phyloP scores from a whole-genome alignment of 2,113 vertebrate species.

The Thunnus maccoyii region DNA sequence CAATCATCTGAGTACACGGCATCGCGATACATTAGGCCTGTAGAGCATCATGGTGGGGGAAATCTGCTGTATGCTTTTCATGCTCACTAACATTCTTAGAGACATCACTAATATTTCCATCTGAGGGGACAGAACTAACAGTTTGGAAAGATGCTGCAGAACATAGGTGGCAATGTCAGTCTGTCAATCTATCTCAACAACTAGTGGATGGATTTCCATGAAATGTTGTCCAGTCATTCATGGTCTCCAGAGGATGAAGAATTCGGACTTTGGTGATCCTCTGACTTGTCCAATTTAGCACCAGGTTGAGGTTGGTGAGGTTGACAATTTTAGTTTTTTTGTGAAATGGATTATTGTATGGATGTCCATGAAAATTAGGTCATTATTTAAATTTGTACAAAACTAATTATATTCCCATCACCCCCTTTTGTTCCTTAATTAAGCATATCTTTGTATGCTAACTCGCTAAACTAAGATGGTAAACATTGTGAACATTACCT shows the following conservation, averaged over 20 bases:
- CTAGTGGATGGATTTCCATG: background rate
- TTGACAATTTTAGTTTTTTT: too few species aligned
- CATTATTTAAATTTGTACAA: too few species aligned
- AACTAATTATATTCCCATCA: too few species aligned
- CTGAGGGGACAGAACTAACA: constrained; percentile 1
- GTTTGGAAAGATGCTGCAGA: background rate
- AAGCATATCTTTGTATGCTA: too few species aligned
- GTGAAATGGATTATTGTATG: too few species aligned
- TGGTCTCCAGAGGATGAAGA: background rate
- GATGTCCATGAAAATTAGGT: too few species aligned
- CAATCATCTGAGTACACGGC: constrained; percentile 59
- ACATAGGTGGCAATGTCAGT: background rate
- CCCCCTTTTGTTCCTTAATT: too few species aligned
- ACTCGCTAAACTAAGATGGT: too few species aligned
- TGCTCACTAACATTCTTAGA: constrained; percentile 8
- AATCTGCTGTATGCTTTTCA: constrained; percentile 35
- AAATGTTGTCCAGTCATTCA: background rate
- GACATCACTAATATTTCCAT: constrained; percentile 22
- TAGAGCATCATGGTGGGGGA: constrained; percentile 33
- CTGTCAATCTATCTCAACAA: background rate
- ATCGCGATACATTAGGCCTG: constrained; percentile 33
- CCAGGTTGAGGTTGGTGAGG: too few species aligned
- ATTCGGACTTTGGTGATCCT: background rate
- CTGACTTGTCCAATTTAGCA: too few species aligned
- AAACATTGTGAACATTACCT: too few species aligned